Evolutionary conservation across 2,113 vertebrate species (phyloP), one percentile per base, ranked within the genome.

Genomic region (Oceanodroma tethys): DNA sequence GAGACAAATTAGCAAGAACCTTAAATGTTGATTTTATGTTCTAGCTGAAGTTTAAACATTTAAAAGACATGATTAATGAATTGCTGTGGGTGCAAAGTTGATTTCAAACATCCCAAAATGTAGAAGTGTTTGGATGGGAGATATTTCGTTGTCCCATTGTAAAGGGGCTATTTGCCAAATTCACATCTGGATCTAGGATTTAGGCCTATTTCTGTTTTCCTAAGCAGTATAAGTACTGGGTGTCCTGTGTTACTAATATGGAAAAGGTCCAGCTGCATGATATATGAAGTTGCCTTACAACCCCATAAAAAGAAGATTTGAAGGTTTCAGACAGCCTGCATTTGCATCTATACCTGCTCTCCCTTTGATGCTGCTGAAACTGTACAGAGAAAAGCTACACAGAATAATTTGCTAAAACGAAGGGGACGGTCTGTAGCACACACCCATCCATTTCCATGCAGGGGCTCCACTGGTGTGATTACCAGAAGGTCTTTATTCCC

Each of bases 181-280:
- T 95, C 94, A 96, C 95, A 97, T 96, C 94, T 96, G 95, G 94
- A 93, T 90, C 74, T 60, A 86, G 95, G 89, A 86, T 88, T 95
- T 80, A 73, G 84, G 43, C 59, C 66, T 75, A 85, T 93, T 91
- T 95, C 91, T 97, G 78, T 94, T 94, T 93, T 93, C 81, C 71
- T 95, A 95, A 85, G 88, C 76, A 65, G 17, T 75, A 1, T 89
- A 95, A 95, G 94, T 88, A 63, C 81, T 90, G 78, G 63, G 93
- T 73, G 78, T 97, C 94, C 95, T 91, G 70, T 80, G 91, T 95
- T 95, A 87, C 87, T 97, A 89, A 80, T 45, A 87, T 88, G 93
- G 96, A 94, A 94, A 91, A 58, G 26, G 55, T 95, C 93, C 93
- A 95, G 81, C 71, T 89, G 38, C 62, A 48, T 73, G 86, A 93